Conservation (phyloP, 2,797 vertebrate species). For the Hylomyscus alleni region DNA sequence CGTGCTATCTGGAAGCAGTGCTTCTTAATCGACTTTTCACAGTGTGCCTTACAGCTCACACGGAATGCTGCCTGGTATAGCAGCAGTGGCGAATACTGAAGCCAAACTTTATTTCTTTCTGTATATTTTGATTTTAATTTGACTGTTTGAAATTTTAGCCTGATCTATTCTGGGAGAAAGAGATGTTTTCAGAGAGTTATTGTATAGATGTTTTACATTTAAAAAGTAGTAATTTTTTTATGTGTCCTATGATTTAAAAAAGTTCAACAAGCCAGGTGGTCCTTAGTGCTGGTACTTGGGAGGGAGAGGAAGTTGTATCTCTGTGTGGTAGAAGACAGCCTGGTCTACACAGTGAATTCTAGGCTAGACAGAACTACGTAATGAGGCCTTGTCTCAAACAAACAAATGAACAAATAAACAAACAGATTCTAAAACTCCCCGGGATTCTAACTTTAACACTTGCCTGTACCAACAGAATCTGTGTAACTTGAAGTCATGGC, state of each 20-base stretch:
- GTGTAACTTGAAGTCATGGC: background rate
- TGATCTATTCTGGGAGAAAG: slow-evolving; percentile 21
- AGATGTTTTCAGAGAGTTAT: slow-evolving; percentile 54
- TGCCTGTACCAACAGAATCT: background rate
- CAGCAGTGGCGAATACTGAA: slow-evolving; percentile 23
- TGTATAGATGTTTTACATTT: slow-evolving; percentile 35
- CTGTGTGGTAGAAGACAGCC: background rate
- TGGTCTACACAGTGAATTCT: background rate
- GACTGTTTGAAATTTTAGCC: slow-evolving; percentile 33
- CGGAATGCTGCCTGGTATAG: slow-evolving; percentile 36
- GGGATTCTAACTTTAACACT: slow-evolving; percentile 38
- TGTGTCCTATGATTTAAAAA: slow-evolving; percentile 31
- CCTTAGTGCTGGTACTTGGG: background rate
- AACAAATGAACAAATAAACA: background rate
- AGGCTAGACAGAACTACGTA: background rate
- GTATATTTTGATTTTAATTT: slow-evolving; percentile 57
- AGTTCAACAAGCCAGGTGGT: background rate
- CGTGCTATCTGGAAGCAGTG: background rate
- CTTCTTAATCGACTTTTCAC: background rate
- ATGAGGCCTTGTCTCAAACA: background rate
- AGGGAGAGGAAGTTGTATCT: background rate
- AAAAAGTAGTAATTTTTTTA: slow-evolving; percentile 1
- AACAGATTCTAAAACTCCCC: background rate
- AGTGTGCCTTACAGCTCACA: background rate
- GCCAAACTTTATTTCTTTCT: slow-evolving; percentile 58